Conservation (phyloP, 1,140 invertebrate species). For the Euura lappo region DNA sequence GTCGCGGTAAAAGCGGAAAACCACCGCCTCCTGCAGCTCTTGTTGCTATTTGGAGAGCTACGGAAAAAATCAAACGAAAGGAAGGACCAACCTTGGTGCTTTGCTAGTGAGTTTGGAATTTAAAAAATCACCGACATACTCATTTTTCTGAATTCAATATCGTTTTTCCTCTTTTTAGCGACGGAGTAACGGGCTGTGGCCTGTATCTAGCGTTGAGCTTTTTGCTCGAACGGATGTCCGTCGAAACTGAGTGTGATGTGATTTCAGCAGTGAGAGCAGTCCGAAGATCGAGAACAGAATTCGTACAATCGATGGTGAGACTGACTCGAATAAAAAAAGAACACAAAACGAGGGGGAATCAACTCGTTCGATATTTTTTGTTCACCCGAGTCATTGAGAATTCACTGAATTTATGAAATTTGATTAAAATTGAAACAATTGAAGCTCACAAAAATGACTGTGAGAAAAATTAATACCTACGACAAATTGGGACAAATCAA, state of each 20-base stretch:
- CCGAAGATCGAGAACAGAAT: background rate
- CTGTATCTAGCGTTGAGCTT: background rate
- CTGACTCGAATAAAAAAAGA: no score
- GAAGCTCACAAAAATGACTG: no score
- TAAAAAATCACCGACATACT: no score
- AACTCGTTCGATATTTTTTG: no score
- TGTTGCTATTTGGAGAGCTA: constrained; percentile 35
- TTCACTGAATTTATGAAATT: no score
- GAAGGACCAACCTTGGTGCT: constrained; percentile 31
- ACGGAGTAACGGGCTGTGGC: background rate
- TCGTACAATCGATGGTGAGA: background rate
- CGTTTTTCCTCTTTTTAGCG: background rate
- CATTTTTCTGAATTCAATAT: no score
- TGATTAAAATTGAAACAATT: no score
- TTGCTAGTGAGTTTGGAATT: constrained; percentile 34
- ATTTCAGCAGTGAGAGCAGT: background rate
- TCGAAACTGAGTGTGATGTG: background rate
- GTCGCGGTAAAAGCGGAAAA: constrained; percentile 26
- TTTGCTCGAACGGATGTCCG: background rate
- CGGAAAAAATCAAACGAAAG: constrained; percentile 32
- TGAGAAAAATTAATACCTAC: no score
- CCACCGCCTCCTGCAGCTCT: constrained; percentile 28
- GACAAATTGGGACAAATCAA: no score
- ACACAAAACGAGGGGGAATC: no score
- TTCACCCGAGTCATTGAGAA: no score